Base-by-base conservation (phyloP, 2,113 vertebrate genomes). In the Muntiacus reevesi region DNA sequence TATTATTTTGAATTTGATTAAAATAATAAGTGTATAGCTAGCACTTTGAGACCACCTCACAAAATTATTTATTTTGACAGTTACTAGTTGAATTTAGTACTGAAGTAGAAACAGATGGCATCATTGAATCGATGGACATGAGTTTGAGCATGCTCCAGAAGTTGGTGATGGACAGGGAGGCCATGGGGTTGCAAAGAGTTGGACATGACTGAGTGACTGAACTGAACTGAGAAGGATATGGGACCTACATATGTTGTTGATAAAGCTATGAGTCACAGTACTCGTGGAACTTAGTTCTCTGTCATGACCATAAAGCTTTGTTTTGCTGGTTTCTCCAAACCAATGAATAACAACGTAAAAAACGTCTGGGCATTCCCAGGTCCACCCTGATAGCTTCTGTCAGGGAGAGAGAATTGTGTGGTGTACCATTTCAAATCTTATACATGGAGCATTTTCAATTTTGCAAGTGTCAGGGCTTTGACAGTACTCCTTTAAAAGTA, bases 401-500 rank as follows among this genome's bases (percentile, higher is more conserved):
- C 96, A 79, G 85, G 84, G 67, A 55, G 93, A 71, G 67, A 94
- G 84, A 87, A 94, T 84, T 78, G 87, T 52, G 33, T 43, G 23
- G 50, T 93, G 89, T 86, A 92, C 62, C 64, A 94, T 71, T 83
- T 95, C 90, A 79, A 57, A 40, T 92, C 91, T 92, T 87, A 93
- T 23, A 91, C 84, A 27, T 3, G 13, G 87, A 86, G 30, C 85
- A 76, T 87, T 97, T 98, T 94, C 96, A 59, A 16, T 98, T 98
- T 96, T 93, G 92, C 78, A 83, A 94, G 89, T 97, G 97, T 96
- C 98, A 97, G 89, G 7, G 2, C 81, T 78, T 97, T 94, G 91
- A 92, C 60, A 91, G 87, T 36, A 83, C 59, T 89, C 91, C 67
- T 97, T 93, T 79, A 90, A 93, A 97, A 97, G 87, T 93, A 96